A percentile compares a stretch with the other conserved stretches of the same genome.
These are phyloP conservation scores for Hippocampus kuda DNA, from an alignment of 2,797 vertebrate species.

Conservation along the genomic window DNA sequence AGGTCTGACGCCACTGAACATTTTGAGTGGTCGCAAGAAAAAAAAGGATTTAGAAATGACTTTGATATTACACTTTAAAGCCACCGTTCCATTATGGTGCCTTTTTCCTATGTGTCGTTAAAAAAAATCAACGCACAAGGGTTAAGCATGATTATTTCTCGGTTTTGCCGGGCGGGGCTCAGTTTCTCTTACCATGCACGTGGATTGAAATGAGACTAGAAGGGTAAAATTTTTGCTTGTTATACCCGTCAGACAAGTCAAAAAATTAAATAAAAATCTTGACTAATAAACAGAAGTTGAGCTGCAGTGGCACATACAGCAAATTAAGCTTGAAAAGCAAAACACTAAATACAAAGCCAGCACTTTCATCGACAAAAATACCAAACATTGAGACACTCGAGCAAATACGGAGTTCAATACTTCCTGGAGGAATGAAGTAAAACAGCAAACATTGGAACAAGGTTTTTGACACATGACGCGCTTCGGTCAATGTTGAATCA, in stretches of 20 bases:
- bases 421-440: not conserved
- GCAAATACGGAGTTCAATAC: not conserved
- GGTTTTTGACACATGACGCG: not conserved
- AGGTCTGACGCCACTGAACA: no score
- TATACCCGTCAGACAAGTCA: no score
- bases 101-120: no score
- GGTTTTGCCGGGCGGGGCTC: not conserved
- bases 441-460: not conserved
- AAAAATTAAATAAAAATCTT: not conserved
- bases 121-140: no score
- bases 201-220: not conserved
- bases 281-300: not conserved
- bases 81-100: no score
- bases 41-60: no score
- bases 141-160: not conserved
- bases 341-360: not conserved
- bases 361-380: not conserved
- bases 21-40: no score
- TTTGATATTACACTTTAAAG: no score
- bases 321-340: not conserved
- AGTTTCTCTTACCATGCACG: not conserved
- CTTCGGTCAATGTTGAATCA: not conserved
- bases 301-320: not conserved
- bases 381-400: not conserved
- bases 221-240: not conserved